Conservation (phyloP, 2,888 invertebrate genomes). For the Clistopyga incitator region DNA sequence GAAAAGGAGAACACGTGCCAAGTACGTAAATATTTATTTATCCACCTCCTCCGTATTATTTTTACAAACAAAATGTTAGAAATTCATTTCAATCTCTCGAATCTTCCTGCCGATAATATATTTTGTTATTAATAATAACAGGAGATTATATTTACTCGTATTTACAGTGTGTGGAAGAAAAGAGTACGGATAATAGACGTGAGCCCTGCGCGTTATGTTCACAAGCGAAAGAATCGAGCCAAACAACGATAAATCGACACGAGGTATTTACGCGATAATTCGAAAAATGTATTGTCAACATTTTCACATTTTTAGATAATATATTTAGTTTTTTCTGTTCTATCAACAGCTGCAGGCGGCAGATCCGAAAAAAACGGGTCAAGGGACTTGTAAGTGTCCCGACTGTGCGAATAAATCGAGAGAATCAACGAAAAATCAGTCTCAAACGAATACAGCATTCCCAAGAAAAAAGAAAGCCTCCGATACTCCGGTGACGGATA, state of each 20-base stretch:
- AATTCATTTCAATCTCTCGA: background rate
- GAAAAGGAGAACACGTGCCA: constrained; percentile 84
- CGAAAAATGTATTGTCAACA: background rate
- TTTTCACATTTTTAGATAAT: background rate
- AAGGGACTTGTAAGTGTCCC: constrained; percentile 80
- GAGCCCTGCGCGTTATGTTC: constrained; percentile 67
- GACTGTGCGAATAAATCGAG: constrained; percentile 80
- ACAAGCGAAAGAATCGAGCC: constrained; percentile 75
- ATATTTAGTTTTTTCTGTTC: background rate
- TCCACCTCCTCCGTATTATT: background rate
- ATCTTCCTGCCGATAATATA: background rate
- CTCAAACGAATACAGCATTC: constrained; percentile 71
- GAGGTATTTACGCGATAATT: constrained; percentile 74
- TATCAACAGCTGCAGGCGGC: constrained; percentile 78
- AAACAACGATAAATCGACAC: constrained; percentile 77
- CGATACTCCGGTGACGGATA: constrained; percentile 66
- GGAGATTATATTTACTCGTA: background rate
- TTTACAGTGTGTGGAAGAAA: constrained; percentile 72
- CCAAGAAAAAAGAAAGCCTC: constrained; percentile 68
- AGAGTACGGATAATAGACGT: constrained; percentile 52
- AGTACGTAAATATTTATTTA: constrained; percentile 74
- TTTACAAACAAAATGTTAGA: background rate
- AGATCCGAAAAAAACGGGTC: constrained; percentile 81
- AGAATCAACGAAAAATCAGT: constrained; percentile 71
- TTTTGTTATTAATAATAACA: background rate